Conservation (phyloP, 2,113 vertebrate genomes). For the Otolemur garnettii region DNA sequence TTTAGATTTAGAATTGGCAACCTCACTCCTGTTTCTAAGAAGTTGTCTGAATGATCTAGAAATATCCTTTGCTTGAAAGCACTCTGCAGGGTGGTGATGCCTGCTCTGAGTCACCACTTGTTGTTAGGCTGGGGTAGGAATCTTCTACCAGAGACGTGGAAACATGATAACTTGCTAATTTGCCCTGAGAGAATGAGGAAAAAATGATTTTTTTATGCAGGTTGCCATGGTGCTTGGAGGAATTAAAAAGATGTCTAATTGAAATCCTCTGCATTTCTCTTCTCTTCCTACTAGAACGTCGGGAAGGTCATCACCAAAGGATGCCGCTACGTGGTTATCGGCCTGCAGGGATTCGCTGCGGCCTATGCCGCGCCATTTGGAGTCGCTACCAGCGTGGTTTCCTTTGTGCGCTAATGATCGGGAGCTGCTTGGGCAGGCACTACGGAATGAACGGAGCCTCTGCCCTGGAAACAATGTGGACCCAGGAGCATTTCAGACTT, state of each 20-base stretch:
- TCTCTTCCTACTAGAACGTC: constrained; percentile 88
- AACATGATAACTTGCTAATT: accelerated
- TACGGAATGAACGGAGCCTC: accelerated
- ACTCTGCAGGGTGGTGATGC: not conserved
- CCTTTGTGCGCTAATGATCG: constrained; percentile 83
- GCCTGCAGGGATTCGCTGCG: constrained; percentile 92
- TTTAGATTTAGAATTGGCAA: not conserved
- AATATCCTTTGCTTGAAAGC: not conserved
- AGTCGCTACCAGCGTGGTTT: constrained; percentile 88
- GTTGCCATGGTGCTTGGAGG: accelerated
- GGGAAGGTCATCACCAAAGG: constrained; percentile 92
- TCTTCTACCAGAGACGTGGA: not conserved
- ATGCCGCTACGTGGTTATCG: constrained; percentile 93
- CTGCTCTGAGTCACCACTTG: accelerated
- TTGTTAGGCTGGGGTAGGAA: no score
- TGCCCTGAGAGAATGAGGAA: no score
- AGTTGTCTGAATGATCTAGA: not conserved
- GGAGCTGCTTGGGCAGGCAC: accelerated
- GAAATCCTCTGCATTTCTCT: constrained; percentile 37
- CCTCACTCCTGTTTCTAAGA: not conserved
- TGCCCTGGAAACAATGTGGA: accelerated
- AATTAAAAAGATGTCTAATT: not conserved
- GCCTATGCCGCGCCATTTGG: constrained; percentile 92
- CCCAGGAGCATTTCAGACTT: not conserved
- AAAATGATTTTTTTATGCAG: accelerated